A percentile compares a stretch with the other conserved stretches of the same genome.
phyloP scores from a whole-genome alignment of 2,888 invertebrate species.

The Tigriopus californicus region DNA sequence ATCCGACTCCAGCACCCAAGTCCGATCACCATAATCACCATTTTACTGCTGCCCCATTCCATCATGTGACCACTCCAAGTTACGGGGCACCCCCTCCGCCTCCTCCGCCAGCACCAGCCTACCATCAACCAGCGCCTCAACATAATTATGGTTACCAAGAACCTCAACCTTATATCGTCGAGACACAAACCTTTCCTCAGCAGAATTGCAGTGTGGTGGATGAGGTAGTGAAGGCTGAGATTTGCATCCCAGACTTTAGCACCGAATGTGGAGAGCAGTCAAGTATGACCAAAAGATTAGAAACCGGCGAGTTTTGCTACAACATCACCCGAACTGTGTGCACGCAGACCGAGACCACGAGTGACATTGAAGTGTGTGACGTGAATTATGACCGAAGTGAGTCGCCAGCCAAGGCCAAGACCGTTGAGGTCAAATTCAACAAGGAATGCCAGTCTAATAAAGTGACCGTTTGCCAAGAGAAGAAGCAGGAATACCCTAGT shows the following conservation, averaged over 20 bases:
- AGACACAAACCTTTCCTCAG: too few species aligned
- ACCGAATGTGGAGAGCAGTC: background rate
- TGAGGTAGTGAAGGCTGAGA: background rate
- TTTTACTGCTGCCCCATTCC: too few species aligned
- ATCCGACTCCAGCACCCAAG: too few species aligned
- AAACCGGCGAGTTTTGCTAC: background rate
- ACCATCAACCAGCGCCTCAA: background rate
- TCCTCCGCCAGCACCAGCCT: slow-evolving; percentile 3
- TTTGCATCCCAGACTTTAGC: background rate
- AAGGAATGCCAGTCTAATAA: background rate
- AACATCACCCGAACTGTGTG: background rate
- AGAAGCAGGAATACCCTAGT: background rate
- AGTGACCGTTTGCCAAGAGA: background rate
- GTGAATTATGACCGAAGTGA: background rate
- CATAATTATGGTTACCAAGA: slow-evolving; percentile 8
- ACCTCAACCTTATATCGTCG: background rate
- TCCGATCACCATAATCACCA: too few species aligned
- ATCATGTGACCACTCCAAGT: too few species aligned
- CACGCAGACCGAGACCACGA: background rate
- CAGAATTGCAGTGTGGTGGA: background rate
- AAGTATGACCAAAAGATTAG: background rate
- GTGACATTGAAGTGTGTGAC: background rate
- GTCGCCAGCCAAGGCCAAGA: background rate
- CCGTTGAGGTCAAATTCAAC: background rate
- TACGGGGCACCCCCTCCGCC: too few species aligned